A percentile compares a stretch with the other conserved stretches of the same genome.
Evolutionary conservation across 2,888 invertebrate species (phyloP).

Genomic region (Diaperis boleti): DNA sequence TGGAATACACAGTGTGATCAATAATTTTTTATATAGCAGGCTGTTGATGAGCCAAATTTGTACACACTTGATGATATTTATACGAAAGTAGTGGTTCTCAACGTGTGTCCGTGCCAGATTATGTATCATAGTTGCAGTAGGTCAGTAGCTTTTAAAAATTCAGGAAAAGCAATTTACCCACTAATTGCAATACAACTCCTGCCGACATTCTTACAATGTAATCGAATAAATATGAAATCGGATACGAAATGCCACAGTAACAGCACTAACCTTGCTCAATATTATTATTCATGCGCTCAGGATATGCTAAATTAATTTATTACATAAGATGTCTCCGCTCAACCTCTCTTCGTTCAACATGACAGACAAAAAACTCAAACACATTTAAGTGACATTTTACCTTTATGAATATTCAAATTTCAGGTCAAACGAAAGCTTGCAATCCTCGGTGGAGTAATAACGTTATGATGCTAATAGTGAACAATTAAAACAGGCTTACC

Average conservation of each 20-base stretch:
- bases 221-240: slow-evolving; percentile 25
- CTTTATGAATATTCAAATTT: slow-evolving; percentile 22
- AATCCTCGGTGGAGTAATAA: slow-evolving; percentile 11
- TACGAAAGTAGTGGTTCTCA: too few relatives aligned
- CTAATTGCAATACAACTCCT: background rate
- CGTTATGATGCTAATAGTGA: slow-evolving; percentile 2
- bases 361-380: slow-evolving; percentile 5
- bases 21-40: too few relatives aligned
- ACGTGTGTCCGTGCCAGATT: too few relatives aligned
- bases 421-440: slow-evolving; percentile 17
- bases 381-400: slow-evolving; percentile 1
- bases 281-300: slow-evolving; percentile 43
- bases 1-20: too few relatives aligned
- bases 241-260: slow-evolving; percentile 31
- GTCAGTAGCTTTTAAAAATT: too few relatives aligned
- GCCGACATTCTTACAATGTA: slow-evolving; percentile 2
- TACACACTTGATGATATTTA: too few relatives aligned
- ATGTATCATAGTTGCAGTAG: too few relatives aligned
- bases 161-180: too few relatives aligned
- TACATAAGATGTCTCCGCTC: slow-evolving; percentile 37
- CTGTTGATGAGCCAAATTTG: too few relatives aligned
- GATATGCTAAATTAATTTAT: slow-evolving; percentile 42
- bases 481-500: slow-evolving; percentile 30
- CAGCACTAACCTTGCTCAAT: slow-evolving; percentile 44
- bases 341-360: slow-evolving; percentile 1